These are phyloP conservation scores for Drosophila mayri DNA, from an alignment of 1,140 invertebrate species.

Conservation along the genomic window DNA sequence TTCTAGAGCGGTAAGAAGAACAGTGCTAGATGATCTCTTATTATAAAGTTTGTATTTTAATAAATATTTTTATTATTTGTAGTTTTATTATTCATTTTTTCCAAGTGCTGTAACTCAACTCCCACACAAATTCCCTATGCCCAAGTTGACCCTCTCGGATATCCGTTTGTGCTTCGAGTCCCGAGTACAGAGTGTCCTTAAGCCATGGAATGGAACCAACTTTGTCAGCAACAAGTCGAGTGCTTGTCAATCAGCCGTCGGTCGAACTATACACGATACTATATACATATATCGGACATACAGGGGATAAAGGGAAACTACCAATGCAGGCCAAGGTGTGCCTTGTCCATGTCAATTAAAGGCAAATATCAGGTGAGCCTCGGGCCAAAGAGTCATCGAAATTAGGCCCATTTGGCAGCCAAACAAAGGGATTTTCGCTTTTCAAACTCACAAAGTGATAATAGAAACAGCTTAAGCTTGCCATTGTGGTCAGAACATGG, in stretches of 20 bases:
- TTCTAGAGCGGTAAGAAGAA: too few species aligned
- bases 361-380: constrained; percentile 35
- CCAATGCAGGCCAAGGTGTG: too few species aligned
- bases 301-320: background rate
- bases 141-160: constrained; percentile 17
- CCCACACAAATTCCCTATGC: background rate
- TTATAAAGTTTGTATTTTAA: too few species aligned
- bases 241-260: constrained; percentile 31
- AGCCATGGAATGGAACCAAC: constrained; percentile 19
- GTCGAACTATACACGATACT: background rate
- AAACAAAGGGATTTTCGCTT: background rate
- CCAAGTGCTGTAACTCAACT: background rate
- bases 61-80: too few species aligned
- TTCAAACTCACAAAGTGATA: background rate
- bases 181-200: constrained; percentile 26
- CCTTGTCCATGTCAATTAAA: constrained; percentile 30
- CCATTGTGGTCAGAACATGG: background rate
- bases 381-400: constrained; percentile 18
- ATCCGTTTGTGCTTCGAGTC: constrained; percentile 32
- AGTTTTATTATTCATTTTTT: background rate
- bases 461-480: background rate
- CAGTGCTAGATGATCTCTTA: too few species aligned
- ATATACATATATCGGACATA: background rate
- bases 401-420: background rate
- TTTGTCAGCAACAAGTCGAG: constrained; percentile 41